phyloP scores from a whole-genome alignment of 2,797 vertebrate species.

The Pangasius krempfi region DNA sequence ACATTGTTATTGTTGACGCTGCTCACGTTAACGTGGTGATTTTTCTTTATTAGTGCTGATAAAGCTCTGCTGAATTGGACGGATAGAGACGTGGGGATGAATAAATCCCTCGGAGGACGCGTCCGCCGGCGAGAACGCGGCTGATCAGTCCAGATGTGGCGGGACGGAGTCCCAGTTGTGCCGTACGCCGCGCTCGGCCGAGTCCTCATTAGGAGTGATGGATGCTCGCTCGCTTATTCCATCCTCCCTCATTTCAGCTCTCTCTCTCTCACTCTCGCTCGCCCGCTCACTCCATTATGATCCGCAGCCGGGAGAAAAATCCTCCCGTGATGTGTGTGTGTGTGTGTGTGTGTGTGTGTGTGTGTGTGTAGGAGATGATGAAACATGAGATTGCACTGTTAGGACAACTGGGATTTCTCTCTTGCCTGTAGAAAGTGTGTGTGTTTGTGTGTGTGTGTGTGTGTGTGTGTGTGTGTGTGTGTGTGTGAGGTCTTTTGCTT shows the following conservation, averaged over 20 bases:
- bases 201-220: slow-evolving; percentile 28
- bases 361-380: not conserved
- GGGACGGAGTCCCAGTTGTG: slow-evolving; percentile 16
- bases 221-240: slow-evolving; percentile 22
- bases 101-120: not conserved
- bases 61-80: slow-evolving; percentile 1
- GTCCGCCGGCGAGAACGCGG: too few relatives aligned
- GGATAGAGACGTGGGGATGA: not conserved
- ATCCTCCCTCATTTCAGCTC: not conserved
- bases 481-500: not conserved
- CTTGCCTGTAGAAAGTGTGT: not conserved
- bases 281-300: not conserved
- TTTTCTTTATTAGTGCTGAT: not conserved
- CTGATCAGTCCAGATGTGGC: slow-evolving; percentile 10
- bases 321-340: not conserved
- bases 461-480: not conserved
- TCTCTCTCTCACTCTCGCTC: not conserved
- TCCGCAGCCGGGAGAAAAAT: not conserved
- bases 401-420: not conserved
- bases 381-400: not conserved
- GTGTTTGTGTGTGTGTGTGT: not conserved
- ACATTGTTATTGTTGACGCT: not conserved
- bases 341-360: slow-evolving; percentile 15
- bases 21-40: not conserved
- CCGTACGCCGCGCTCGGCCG: not conserved